A percentile compares a stretch with the other conserved stretches of the same genome.
Conservation (phyloP, 2,113 vertebrate genomes). For the Microtus pennsylvanicus region DNA sequence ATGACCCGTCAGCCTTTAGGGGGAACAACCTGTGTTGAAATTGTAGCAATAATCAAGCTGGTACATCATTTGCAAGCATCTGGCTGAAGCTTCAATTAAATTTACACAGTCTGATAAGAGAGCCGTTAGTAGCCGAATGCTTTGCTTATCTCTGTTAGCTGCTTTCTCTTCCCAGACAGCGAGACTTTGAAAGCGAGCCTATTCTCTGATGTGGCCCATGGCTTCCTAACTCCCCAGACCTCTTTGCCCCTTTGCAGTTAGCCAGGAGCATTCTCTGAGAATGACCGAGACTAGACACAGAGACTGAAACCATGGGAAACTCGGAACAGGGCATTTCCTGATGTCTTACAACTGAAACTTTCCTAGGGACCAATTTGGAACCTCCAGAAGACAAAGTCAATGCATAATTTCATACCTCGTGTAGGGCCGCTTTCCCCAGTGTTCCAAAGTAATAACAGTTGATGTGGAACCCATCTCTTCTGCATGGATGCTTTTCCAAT, state of each 20-base stretch:
- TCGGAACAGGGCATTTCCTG: not conserved
- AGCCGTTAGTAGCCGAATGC: not conserved
- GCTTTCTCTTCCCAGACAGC: not conserved
- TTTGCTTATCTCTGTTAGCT: constrained; percentile 15
- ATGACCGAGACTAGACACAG: not conserved
- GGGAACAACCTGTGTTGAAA: not conserved
- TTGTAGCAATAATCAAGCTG: not conserved
- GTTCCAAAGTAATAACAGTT: not conserved
- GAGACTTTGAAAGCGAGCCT: not conserved
- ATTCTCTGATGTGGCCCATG: not conserved
- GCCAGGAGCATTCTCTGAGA: not conserved
- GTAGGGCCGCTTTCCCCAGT: not conserved
- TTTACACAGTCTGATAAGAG: not conserved
- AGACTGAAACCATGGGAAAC: not conserved
- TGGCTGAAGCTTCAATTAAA: not conserved
- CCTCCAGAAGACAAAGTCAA: not conserved
- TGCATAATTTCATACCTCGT: not conserved
- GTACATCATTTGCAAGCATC: not conserved
- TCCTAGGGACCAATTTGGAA: not conserved
- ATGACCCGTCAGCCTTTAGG: not conserved
- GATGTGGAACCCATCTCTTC: not conserved
- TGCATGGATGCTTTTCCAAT: constrained; percentile 1
- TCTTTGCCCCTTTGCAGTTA: not conserved
- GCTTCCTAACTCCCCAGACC: not conserved
- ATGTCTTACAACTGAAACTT: not conserved